These are phyloP conservation scores for Glomeris maerens DNA, from an alignment of 1,140 invertebrate genomes.

Conservation along the genomic window DNA sequence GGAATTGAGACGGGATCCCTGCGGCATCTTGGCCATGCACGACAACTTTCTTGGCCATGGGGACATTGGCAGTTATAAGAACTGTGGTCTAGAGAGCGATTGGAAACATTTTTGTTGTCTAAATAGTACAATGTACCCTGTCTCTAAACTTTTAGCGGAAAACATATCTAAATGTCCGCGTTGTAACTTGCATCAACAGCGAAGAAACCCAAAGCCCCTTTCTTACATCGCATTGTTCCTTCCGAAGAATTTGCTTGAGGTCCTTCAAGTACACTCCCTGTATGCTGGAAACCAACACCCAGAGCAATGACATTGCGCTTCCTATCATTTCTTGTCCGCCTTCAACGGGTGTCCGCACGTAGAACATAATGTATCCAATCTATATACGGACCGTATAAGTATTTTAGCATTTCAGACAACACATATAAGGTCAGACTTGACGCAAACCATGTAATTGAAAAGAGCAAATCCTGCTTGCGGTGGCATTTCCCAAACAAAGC, in stretches of 20 bases:
- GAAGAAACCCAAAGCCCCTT: no score
- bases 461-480: slow-evolving; percentile 96
- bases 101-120: no score
- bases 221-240: slow-evolving; percentile 91
- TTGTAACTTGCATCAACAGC: no score
- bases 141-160: no score
- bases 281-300: slow-evolving; percentile 92
- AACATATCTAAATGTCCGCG: no score
- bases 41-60: slow-evolving; percentile 96
- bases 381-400: no score
- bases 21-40: slow-evolving; percentile 90
- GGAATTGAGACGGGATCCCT: slow-evolving; percentile 95
- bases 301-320: slow-evolving; percentile 81
- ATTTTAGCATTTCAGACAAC: no score
- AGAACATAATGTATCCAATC: slow-evolving; percentile 98
- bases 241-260: slow-evolving; percentile 93
- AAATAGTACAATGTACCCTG: no score
- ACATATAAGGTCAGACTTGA: not conserved
- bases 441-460: slow-evolving; percentile 83
- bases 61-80: slow-evolving; percentile 93
- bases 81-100: slow-evolving; percentile 70
- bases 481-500: slow-evolving; percentile 82
- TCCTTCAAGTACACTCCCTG: slow-evolving; percentile 99
- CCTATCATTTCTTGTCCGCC: slow-evolving; percentile 84
- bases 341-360: slow-evolving; percentile 86